These are phyloP conservation scores for Melanotaenia pygmaea DNA, from an alignment of 2,797 vertebrate species.

Conservation along the genomic window DNA sequence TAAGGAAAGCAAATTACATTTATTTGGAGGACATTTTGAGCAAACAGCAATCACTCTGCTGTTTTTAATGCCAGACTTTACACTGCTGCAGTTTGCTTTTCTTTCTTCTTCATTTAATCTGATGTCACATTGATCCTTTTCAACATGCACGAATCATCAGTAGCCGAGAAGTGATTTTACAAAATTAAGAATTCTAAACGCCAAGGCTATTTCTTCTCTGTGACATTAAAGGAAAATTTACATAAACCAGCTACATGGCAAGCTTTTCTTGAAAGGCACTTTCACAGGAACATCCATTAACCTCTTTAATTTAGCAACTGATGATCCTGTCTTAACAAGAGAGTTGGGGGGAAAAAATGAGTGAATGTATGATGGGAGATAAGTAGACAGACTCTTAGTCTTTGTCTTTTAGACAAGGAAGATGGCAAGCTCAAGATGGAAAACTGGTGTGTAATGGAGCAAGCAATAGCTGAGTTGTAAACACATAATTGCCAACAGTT, in stretches of 20 bases:
- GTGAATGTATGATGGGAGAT: conserved; percentile 9
- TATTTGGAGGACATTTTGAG: conserved; percentile 59
- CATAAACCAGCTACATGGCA: background rate
- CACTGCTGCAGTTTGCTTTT: conserved; percentile 11
- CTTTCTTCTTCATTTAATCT: conserved; percentile 44
- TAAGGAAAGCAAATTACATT: conserved; percentile 59
- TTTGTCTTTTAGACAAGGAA: conserved; percentile 19
- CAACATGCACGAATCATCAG: conserved; percentile 41
- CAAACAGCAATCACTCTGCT: conserved; percentile 25
- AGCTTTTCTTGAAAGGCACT: conserved; percentile 54
- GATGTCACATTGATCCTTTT: conserved; percentile 63
- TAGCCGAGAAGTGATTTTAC: conserved; percentile 29
- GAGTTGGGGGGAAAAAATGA: conserved; percentile 8
- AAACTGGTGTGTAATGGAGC: conserved; percentile 56
- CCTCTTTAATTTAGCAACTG: conserved; percentile 56
- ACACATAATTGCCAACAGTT: conserved; percentile 57
- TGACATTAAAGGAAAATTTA: conserved; percentile 37
- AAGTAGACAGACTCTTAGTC: conserved; percentile 1
- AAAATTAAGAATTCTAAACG: conserved; percentile 52
- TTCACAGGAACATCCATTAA: conserved; percentile 34
- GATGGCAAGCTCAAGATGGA: conserved; percentile 18
- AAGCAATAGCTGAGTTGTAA: conserved; percentile 57
- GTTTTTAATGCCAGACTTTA: conserved; percentile 25
- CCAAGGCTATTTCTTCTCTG: conserved; percentile 44
- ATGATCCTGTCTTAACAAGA: conserved; percentile 44